Evolutionary conservation across 1,140 invertebrate genomes (phyloP).

Genomic region (Danaus melanippus): DNA sequence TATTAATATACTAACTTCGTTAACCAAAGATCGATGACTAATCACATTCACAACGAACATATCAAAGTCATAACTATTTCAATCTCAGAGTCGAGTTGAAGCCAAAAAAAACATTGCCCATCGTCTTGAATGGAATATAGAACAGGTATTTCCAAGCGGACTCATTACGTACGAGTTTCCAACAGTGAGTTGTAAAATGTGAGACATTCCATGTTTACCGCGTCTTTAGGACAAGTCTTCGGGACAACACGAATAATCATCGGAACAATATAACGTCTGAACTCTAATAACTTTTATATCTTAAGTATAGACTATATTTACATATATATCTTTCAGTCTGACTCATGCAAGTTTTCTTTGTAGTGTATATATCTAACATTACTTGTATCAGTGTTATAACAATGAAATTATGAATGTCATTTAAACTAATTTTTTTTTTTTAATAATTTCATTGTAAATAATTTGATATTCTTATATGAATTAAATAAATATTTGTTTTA

Average conservation of each 20-base stretch:
- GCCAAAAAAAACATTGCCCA: too few relatives aligned
- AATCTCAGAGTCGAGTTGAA: too few relatives aligned
- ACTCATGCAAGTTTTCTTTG: conserved; percentile 70
- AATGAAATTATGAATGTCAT: conserved; percentile 63
- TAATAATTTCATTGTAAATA: conserved; percentile 69
- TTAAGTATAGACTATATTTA: conserved; percentile 63
- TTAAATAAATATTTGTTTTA: conserved; percentile 70
- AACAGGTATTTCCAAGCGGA: too few relatives aligned
- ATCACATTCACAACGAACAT: too few relatives aligned
- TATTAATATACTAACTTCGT: conserved; percentile 17
- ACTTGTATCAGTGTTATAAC: conserved; percentile 64
- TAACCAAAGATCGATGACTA: conserved; percentile 13
- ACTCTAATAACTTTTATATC: conserved; percentile 58
- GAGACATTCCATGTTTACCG: conserved; percentile 64
- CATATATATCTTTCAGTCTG: conserved; percentile 68
- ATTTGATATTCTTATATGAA: conserved; percentile 67
- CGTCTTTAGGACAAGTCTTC: conserved; percentile 19
- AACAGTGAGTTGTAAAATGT: conserved; percentile 23
- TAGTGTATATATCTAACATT: conserved; percentile 58
- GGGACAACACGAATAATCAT: conserved; percentile 49
- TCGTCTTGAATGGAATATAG: neutral
- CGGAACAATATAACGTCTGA: conserved; percentile 64
- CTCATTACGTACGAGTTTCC: too few relatives aligned
- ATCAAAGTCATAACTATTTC: too few relatives aligned
- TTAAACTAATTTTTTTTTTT: conserved; percentile 39